These are phyloP conservation scores for Cynodonichthys magdalenae DNA, from an alignment of 2,797 vertebrate species.

Conservation along the genomic window DNA sequence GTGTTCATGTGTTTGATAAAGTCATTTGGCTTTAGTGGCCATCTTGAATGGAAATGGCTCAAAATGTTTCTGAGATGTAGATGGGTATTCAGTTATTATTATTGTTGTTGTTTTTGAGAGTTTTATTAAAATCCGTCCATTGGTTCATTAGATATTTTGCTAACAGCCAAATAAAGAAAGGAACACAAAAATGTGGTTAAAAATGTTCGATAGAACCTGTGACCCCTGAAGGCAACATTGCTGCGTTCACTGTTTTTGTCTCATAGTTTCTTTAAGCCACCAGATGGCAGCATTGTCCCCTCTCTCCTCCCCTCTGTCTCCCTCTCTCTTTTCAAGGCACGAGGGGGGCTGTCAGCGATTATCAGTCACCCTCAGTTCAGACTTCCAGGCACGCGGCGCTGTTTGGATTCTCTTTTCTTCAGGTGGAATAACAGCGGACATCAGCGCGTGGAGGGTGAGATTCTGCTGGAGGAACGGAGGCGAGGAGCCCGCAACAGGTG, in stretches of 20 bases:
- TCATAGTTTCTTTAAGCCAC: constrained; percentile 15
- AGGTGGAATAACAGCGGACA: constrained; percentile 16
- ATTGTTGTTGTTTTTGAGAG: too few relatives aligned
- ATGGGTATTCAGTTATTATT: too few relatives aligned
- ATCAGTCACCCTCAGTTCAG: constrained; percentile 32
- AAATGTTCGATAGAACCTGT: too few relatives aligned
- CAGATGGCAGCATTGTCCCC: constrained; percentile 41
- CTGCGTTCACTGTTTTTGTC: not conserved
- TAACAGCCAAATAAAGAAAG: too few relatives aligned
- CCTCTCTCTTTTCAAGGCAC: constrained; percentile 7
- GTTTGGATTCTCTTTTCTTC: not conserved
- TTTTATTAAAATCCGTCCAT: too few relatives aligned
- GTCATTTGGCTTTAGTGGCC: too few relatives aligned
- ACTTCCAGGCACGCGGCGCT: not conserved
- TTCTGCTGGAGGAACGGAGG: constrained; percentile 26
- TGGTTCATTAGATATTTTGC: too few relatives aligned
- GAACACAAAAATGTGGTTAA: too few relatives aligned
- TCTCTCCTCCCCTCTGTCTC: constrained; percentile 1
- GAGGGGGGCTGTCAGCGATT: constrained; percentile 23
- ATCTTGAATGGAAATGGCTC: too few relatives aligned
- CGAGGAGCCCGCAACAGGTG: constrained; percentile 60
- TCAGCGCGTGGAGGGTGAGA: not conserved
- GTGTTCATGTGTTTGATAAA: too few relatives aligned
- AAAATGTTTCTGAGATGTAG: too few relatives aligned
- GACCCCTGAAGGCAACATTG: not conserved